A percentile compares a stretch with the other conserved stretches of the same genome.
Evolutionary conservation across 2,113 vertebrate species (phyloP).

Genomic region (Epinephelus cyanopodus): DNA sequence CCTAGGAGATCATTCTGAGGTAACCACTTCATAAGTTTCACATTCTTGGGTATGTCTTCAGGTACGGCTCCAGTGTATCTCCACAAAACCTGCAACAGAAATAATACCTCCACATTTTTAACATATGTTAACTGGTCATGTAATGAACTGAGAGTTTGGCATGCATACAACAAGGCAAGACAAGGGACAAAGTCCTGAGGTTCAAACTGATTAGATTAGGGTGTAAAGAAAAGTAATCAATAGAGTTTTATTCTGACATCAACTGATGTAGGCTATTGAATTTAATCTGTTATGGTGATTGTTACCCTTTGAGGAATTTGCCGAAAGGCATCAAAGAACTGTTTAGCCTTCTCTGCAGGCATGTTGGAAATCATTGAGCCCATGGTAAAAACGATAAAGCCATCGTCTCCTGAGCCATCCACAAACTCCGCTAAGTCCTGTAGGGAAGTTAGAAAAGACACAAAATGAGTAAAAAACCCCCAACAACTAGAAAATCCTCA

Average conservation of each 20-base stretch:
- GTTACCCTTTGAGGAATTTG: slow-evolving; percentile 93
- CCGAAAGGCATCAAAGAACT: slow-evolving; percentile 89
- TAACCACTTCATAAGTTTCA: slow-evolving; percentile 93
- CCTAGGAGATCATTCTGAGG: slow-evolving; percentile 97
- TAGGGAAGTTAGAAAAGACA: slow-evolving; percentile 26
- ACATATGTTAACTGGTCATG: not conserved
- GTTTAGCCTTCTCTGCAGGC: slow-evolving; percentile 86
- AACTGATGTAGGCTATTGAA: not conserved
- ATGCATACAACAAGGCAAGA: not conserved
- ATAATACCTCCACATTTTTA: slow-evolving; percentile 1
- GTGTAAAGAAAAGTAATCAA: not conserved
- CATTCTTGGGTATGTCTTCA: slow-evolving; percentile 86
- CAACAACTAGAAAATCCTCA: not conserved
- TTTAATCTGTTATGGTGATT: not conserved
- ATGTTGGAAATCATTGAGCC: slow-evolving; percentile 94
- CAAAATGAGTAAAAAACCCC: not conserved
- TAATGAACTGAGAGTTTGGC: not conserved
- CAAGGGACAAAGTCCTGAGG: slow-evolving; percentile 29
- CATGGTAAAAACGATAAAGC: slow-evolving; percentile 93
- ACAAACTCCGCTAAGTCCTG: slow-evolving; percentile 93
- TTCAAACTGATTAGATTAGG: not conserved
- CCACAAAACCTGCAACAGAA: slow-evolving; percentile 91
- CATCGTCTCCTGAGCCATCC: slow-evolving; percentile 92
- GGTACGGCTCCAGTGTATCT: slow-evolving; percentile 87
- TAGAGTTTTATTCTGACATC: not conserved